Conservation (phyloP, 2,888 invertebrate species). For the Crocallis elinguaria region DNA sequence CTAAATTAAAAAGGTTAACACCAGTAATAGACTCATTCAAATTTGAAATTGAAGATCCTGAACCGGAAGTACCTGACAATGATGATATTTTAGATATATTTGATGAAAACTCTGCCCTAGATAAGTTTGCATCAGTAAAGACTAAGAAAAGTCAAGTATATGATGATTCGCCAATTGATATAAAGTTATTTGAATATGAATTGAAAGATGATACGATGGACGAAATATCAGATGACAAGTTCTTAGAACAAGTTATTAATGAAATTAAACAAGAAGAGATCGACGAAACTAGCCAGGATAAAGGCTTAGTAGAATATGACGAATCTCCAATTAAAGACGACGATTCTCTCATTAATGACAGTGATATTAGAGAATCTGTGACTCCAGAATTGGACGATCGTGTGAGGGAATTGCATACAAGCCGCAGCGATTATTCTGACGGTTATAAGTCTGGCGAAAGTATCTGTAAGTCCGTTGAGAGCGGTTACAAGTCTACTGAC, state of each 20-base stretch:
- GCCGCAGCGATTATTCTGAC: conserved; percentile 60
- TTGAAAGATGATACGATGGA: conserved; percentile 61
- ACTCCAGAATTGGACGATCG: conserved; percentile 71
- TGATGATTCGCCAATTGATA: conserved; percentile 54
- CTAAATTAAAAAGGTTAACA: conserved; percentile 62
- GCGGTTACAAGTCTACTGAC: conserved; percentile 38
- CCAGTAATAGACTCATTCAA: conserved; percentile 75
- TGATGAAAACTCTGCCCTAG: conserved; percentile 52
- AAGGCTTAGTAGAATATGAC: conserved; percentile 76
- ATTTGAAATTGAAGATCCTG: conserved; percentile 73
- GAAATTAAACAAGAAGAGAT: conserved; percentile 74
- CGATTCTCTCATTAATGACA: no score
- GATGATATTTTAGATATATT: conserved; percentile 72
- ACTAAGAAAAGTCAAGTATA: conserved; percentile 45
- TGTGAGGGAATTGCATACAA: conserved; percentile 49
- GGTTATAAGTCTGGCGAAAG: conserved; percentile 60
- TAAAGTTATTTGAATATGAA: conserved; percentile 52
- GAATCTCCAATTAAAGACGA: conserved; percentile 58
- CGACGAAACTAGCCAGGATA: conserved; percentile 67
- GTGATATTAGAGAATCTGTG: conserved; percentile 51
- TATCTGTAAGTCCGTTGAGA: conserved; percentile 48
- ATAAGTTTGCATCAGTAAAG: conserved; percentile 52
- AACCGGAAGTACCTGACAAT: conserved; percentile 68
- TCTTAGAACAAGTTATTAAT: conserved; percentile 76
- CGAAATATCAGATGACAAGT: conserved; percentile 67